Percentiles rank a stretch among this genome's conserved stretches.
These are phyloP conservation scores for Rhabdornis inornatus DNA, from an alignment of 2,113 vertebrate species.

Conservation along the genomic window DNA sequence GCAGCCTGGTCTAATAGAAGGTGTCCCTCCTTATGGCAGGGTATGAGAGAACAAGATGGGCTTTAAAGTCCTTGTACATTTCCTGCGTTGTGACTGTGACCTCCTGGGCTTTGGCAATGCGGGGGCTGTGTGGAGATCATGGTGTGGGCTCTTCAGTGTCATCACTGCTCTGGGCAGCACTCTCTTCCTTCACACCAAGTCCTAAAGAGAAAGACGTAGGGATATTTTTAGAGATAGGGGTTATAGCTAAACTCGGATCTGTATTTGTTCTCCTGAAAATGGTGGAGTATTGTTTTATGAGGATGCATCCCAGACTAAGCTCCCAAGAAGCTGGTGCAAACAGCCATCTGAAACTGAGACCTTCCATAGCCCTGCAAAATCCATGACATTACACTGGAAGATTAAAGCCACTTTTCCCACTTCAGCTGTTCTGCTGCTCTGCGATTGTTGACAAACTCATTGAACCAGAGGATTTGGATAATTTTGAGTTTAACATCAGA, in stretches of 20 bases:
- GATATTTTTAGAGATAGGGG: neutral
- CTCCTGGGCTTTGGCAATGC: neutral
- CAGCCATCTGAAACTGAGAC: neutral
- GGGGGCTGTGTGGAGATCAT: accelerated
- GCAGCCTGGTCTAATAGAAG: neutral
- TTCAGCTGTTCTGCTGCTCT: neutral
- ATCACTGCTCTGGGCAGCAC: neutral
- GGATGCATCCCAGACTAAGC: neutral
- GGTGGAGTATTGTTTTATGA: neutral
- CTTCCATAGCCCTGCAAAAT: neutral
- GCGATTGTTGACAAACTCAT: neutral
- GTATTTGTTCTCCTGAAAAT: neutral
- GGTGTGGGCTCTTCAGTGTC: neutral
- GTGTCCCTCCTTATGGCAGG: neutral
- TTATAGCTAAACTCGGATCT: neutral
- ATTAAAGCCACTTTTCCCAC: neutral
- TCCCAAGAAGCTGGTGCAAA: neutral
- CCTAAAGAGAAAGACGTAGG: neutral
- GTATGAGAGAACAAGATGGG: too few relatives aligned
- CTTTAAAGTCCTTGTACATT: neutral
- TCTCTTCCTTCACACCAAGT: neutral
- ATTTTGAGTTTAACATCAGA: neutral
- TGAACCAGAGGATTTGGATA: neutral
- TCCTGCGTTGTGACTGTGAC: neutral
- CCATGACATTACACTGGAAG: accelerated